Conservation (phyloP, 2,888 invertebrate genomes). For the Eudemis profundana region DNA sequence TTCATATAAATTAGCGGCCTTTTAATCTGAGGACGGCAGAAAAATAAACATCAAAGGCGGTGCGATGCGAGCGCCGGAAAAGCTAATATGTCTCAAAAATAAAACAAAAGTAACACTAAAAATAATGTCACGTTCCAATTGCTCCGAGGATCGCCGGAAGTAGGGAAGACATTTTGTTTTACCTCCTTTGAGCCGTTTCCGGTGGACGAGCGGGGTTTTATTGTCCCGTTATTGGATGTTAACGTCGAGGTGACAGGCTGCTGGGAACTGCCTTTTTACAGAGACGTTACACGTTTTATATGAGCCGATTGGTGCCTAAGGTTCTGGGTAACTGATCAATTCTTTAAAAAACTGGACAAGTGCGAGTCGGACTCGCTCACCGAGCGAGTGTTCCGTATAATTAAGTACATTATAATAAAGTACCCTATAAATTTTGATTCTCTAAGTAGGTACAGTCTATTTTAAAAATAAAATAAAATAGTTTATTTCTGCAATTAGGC, state of each 20-base stretch:
- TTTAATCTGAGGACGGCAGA: too few relatives aligned
- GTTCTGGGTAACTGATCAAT: not conserved
- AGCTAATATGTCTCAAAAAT: not conserved
- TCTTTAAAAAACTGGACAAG: too few relatives aligned
- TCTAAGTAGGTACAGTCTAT: too few relatives aligned
- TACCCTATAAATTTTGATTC: too few relatives aligned
- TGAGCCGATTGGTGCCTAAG: not conserved
- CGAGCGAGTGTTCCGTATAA: too few relatives aligned
- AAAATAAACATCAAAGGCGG: too few relatives aligned
- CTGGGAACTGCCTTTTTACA: slow-evolving; percentile 5
- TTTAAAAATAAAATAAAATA: too few relatives aligned
- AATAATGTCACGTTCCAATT: slow-evolving; percentile 32
- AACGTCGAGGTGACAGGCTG: slow-evolving; percentile 23
- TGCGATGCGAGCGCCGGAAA: too few relatives aligned
- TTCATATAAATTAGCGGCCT: too few relatives aligned
- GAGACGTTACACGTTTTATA: not conserved
- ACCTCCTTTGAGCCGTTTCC: slow-evolving; percentile 36
- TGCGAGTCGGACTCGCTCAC: too few relatives aligned
- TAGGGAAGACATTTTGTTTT: slow-evolving; percentile 41
- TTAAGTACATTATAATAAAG: too few relatives aligned
- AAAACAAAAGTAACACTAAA: slow-evolving; percentile 26
- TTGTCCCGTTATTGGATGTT: slow-evolving; percentile 40
- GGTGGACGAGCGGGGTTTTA: slow-evolving; percentile 24
- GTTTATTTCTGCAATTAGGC: too few relatives aligned
- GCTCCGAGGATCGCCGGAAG: slow-evolving; percentile 26